Evolutionary conservation across 1,140 invertebrate species (phyloP).

Genomic region (Pteromalus puparum): DNA sequence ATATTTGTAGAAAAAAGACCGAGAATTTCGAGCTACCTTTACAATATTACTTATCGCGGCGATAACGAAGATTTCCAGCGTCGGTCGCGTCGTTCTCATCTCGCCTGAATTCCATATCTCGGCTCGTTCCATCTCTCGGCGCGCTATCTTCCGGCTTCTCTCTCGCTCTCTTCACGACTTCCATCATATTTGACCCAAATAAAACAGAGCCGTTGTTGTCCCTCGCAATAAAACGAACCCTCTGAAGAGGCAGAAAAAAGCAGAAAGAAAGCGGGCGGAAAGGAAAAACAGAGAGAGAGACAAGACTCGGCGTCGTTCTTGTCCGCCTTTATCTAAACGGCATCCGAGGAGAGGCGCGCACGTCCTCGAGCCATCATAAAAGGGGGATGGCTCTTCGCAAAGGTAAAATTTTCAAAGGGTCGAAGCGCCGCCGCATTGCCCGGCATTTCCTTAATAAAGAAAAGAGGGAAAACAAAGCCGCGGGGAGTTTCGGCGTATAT

Average conservation of each 20-base stretch:
- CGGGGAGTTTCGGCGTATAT: background rate
- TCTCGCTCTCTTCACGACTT: background rate
- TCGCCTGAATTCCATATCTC: background rate
- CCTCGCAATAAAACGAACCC: slow-evolving; percentile 2
- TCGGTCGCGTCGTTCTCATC: background rate
- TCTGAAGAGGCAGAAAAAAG: background rate
- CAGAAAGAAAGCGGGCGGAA: background rate
- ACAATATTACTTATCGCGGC: background rate
- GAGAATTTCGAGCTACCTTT: background rate
- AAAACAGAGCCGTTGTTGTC: background rate
- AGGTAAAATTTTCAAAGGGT: slow-evolving; percentile 20
- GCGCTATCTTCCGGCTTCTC: too few relatives aligned
- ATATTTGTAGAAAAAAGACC: too few relatives aligned
- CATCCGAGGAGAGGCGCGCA: background rate
- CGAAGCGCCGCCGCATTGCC: background rate
- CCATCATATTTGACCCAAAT: slow-evolving; percentile 1
- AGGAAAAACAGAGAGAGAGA: slow-evolving; percentile 13
- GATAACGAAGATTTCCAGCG: background rate
- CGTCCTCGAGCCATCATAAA: slow-evolving; percentile 2
- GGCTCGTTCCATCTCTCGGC: too few relatives aligned
- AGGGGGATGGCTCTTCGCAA: background rate
- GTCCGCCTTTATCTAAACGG: slow-evolving; percentile 4
- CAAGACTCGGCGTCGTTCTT: background rate
- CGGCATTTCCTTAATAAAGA: slow-evolving; percentile 21
- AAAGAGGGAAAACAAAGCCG: background rate